Percentiles rank a stretch among this genome's conserved stretches.
phyloP scores from a whole-genome alignment of 2,113 vertebrate genomes.

The Gulo gulo region DNA sequence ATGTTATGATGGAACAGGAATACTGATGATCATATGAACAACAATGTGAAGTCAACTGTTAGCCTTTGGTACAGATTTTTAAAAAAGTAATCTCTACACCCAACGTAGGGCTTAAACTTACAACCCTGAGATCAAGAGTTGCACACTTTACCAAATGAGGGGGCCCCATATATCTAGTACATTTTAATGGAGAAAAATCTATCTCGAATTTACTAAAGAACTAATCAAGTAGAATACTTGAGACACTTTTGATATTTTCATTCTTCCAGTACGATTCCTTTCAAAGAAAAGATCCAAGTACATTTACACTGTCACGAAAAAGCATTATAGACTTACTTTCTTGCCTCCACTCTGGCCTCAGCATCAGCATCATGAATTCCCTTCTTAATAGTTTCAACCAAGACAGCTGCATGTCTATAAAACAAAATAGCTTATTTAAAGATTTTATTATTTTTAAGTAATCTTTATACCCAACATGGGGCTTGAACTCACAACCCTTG shows the following conservation, averaged over 20 bases:
- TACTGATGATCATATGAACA: background rate
- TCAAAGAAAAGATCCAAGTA: background rate
- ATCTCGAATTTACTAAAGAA: background rate
- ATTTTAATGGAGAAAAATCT: background rate
- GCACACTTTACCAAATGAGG: background rate
- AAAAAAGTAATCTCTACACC: background rate
- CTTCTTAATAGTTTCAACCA: conserved; percentile 98
- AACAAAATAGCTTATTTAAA: conserved; percentile 13
- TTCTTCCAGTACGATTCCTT: background rate
- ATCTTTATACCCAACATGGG: background rate
- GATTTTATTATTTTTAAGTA: background rate
- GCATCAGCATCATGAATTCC: conserved; percentile 97
- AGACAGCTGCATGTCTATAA: conserved; percentile 92
- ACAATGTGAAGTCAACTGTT: background rate
- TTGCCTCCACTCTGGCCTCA: conserved; percentile 95
- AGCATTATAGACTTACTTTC: conserved; percentile 89
- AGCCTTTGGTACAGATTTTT: background rate
- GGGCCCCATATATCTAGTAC: background rate
- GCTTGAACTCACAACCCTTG: background rate
- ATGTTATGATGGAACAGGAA: background rate
- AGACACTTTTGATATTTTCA: background rate
- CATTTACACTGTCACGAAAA: background rate
- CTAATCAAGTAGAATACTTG: background rate
- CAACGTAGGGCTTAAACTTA: background rate
- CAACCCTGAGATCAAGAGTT: background rate